Conservation (phyloP, 2,113 vertebrate species). For the Calidris pygmaea region DNA sequence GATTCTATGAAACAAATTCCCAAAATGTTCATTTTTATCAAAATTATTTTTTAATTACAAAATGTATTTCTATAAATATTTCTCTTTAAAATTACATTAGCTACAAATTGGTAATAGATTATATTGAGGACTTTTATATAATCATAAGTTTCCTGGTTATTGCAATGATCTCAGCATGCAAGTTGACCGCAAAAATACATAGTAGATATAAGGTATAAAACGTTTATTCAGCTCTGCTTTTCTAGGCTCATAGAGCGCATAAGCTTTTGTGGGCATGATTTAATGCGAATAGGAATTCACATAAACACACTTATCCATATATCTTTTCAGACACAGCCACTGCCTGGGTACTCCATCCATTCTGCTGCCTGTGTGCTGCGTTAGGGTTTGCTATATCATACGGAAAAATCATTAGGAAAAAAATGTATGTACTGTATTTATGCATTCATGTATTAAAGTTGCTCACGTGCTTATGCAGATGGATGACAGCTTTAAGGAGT, state of each 20-base stretch:
- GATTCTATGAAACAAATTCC: not conserved
- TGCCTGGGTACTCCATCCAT: not conserved
- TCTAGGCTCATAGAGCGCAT: not conserved
- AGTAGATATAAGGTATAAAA: not conserved
- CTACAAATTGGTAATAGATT: not conserved
- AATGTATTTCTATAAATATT: not conserved
- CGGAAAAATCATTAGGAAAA: slow-evolving; percentile 18
- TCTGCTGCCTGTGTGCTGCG: not conserved
- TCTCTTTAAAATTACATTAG: not conserved
- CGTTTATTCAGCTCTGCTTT: not conserved
- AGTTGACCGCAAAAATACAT: not conserved
- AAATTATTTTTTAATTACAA: not conserved
- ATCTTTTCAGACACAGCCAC: not conserved
- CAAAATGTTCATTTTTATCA: rapidly evolving
- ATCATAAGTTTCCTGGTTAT: not conserved
- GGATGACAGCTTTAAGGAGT: not conserved
- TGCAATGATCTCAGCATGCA: not conserved
- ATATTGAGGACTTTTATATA: not conserved
- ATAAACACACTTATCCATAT: not conserved
- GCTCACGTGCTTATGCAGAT: not conserved
- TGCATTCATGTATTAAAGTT: not conserved
- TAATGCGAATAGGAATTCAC: not conserved
- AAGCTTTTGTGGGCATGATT: not conserved
- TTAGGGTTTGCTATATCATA: not conserved
- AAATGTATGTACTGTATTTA: not conserved